A percentile compares a stretch with the other conserved stretches of the same genome.
phyloP scores from a whole-genome alignment of 2,113 vertebrate species.

The Cariama cristata region DNA sequence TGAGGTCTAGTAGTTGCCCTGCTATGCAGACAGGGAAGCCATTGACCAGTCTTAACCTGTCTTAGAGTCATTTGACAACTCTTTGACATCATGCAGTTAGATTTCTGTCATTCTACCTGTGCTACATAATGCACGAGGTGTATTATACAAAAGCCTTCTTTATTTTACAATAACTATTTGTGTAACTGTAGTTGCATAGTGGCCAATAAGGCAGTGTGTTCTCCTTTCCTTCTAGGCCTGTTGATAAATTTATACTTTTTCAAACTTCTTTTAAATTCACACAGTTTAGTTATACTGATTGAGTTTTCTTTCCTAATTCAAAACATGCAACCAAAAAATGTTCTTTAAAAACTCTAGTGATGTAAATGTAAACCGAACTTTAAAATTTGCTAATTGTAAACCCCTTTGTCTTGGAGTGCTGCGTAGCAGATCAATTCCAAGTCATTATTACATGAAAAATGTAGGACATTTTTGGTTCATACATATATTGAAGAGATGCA shows the following conservation, averaged over 20 bases:
- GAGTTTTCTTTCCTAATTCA: slow-evolving; percentile 55
- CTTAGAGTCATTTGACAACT: background rate
- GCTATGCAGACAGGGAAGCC: background rate
- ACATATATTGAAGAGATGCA: slow-evolving; percentile 2
- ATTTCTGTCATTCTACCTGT: background rate
- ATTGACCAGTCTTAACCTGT: background rate
- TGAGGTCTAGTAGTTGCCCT: background rate
- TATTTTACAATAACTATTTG: background rate
- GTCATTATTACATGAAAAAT: slow-evolving; percentile 49
- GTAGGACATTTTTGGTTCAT: background rate
- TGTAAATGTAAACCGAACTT: slow-evolving; percentile 45
- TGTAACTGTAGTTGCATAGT: background rate
- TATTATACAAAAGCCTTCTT: background rate
- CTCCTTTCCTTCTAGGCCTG: slow-evolving; percentile 15
- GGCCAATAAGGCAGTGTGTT: background rate
- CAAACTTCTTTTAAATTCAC: slow-evolving; percentile 11
- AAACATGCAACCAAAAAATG: slow-evolving; percentile 35
- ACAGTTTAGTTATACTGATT: slow-evolving; percentile 7
- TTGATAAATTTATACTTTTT: background rate
- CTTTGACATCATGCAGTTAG: background rate
- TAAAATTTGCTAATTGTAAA: slow-evolving; percentile 52
- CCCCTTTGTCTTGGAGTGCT: slow-evolving; percentile 17
- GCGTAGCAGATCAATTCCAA: slow-evolving; percentile 47
- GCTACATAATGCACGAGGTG: background rate
- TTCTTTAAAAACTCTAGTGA: slow-evolving; percentile 38